Evolutionary conservation across 2,888 invertebrate genomes (phyloP).

Genomic region (Brachypalpus laphriformis): DNA sequence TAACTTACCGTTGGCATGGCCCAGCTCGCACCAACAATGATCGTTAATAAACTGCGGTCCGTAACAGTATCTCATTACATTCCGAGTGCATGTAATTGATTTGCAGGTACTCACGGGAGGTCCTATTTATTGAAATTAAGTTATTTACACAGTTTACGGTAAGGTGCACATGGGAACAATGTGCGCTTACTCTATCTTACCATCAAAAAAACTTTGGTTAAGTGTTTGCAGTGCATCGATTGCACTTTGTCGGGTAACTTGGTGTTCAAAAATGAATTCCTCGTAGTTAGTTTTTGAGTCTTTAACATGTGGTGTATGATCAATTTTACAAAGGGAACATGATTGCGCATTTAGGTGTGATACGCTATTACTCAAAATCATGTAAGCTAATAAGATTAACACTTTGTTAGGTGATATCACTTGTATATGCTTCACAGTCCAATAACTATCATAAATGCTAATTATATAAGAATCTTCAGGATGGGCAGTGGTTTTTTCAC

Average conservation of each 20-base stretch:
- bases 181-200: slow-evolving; percentile 75
- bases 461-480: slow-evolving; percentile 20
- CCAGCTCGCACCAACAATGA: slow-evolving; percentile 82
- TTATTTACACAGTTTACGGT: slow-evolving; percentile 7
- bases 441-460: slow-evolving; percentile 26
- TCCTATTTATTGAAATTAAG: slow-evolving; percentile 73
- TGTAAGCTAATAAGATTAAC: slow-evolving; percentile 38
- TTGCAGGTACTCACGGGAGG: slow-evolving; percentile 77
- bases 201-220: slow-evolving; percentile 79
- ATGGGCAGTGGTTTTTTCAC: slow-evolving; percentile 32
- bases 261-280: slow-evolving; percentile 81
- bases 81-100: slow-evolving; percentile 77
- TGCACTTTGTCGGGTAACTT: slow-evolving; percentile 80
- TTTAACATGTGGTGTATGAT: slow-evolving; percentile 39
- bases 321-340: slow-evolving; percentile 75
- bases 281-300: slow-evolving; percentile 77
- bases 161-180: neutral
- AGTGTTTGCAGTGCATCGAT: slow-evolving; percentile 78
- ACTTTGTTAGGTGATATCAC: slow-evolving; percentile 35
- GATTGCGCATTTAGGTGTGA: slow-evolving; percentile 56
- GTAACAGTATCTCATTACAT: slow-evolving; percentile 80
- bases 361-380: slow-evolving; percentile 45
- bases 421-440: slow-evolving; percentile 46
- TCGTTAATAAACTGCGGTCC: slow-evolving; percentile 81
- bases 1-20: slow-evolving; percentile 81